Conservation (phyloP, 2,113 vertebrate genomes). For the Ramphastos sulfuratus region DNA sequence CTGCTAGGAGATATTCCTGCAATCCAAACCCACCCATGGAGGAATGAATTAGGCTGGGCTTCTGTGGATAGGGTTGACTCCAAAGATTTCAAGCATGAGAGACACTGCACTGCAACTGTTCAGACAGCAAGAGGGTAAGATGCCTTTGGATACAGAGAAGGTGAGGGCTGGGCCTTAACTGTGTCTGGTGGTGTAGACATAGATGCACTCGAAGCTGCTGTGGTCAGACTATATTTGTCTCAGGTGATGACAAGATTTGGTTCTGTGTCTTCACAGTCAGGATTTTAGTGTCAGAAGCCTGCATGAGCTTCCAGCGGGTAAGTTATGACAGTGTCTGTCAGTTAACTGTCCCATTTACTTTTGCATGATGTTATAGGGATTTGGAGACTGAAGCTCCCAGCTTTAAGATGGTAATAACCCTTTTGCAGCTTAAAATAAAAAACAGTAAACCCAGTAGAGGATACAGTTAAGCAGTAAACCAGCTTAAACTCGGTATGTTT, state of each 20-base stretch:
- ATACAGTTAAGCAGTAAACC: slow-evolving; percentile 64
- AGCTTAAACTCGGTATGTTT: slow-evolving; percentile 58
- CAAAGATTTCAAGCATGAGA: neutral
- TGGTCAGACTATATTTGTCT: neutral
- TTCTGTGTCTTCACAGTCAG: neutral
- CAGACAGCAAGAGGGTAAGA: neutral
- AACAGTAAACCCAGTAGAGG: slow-evolving; percentile 53
- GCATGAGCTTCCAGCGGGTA: neutral
- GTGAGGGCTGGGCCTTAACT: neutral
- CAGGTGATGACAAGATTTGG: neutral
- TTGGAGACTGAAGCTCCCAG: slow-evolving; percentile 29
- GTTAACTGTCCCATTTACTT: slow-evolving; percentile 55
- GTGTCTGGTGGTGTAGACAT: neutral
- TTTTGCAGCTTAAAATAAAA: slow-evolving; percentile 63
- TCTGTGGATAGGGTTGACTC: neutral
- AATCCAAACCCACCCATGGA: neutral
- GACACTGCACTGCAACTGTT: neutral
- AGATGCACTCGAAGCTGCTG: neutral
- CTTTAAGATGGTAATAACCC: slow-evolving; percentile 54
- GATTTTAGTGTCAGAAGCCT: slow-evolving; percentile 11
- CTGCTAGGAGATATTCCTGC: neutral
- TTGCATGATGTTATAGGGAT: slow-evolving; percentile 26
- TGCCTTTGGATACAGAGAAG: neutral
- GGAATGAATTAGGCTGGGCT: neutral
- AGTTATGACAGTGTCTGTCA: slow-evolving; percentile 28